phyloP scores from a whole-genome alignment of 2,113 vertebrate species.

The Myrmophylax atrothorax region DNA sequence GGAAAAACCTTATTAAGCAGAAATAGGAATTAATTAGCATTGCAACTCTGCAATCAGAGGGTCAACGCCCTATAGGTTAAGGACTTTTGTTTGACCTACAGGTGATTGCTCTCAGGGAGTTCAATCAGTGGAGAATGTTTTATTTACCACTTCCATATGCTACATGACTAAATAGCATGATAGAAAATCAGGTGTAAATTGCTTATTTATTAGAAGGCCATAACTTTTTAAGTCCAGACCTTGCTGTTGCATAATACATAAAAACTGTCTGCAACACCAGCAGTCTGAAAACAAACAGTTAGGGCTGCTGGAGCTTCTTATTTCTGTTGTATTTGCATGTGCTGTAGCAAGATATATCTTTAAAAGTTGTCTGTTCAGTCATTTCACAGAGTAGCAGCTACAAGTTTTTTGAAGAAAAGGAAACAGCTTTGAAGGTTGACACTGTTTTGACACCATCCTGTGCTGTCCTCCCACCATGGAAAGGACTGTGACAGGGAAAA shows the following conservation, averaged over 20 bases:
- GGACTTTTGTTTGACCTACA: background rate
- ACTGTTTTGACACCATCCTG: background rate
- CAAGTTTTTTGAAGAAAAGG: background rate
- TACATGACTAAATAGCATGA: background rate
- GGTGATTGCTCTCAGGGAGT: background rate
- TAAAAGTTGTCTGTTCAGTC: background rate
- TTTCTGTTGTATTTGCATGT: background rate
- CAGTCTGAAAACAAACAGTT: background rate
- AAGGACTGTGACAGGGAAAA: background rate
- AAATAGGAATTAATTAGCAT: constrained; percentile 13
- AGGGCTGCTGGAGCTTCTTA: background rate
- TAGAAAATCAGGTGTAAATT: background rate
- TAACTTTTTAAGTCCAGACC: background rate
- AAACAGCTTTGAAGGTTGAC: background rate
- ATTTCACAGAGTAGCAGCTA: background rate
- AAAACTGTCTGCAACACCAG: background rate
- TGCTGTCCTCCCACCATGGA: background rate
- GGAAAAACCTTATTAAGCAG: constrained; percentile 11
- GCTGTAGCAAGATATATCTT: background rate
- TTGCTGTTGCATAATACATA: background rate
- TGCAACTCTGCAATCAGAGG: background rate
- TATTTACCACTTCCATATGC: background rate
- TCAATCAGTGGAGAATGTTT: background rate
- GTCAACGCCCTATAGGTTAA: background rate
- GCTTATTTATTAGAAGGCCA: background rate